phyloP scores from a whole-genome alignment of 2,888 invertebrate species.

The Yponomeuta evonymella region DNA sequence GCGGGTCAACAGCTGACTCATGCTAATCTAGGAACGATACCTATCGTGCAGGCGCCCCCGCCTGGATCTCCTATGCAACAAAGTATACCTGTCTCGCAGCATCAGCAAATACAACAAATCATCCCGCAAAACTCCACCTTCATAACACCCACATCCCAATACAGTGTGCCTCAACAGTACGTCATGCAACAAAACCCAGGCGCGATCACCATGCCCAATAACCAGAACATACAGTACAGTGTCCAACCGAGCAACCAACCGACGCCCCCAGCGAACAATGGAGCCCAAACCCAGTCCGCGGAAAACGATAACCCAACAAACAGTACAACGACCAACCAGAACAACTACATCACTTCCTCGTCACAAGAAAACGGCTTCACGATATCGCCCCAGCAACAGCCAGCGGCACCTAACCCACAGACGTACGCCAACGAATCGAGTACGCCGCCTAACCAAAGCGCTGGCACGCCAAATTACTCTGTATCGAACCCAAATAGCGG shows the following conservation, averaged over 20 bases:
- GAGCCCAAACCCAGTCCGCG: constrained; percentile 44
- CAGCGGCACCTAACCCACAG: constrained; percentile 42
- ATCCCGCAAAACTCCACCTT: constrained; percentile 50
- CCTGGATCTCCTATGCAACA: constrained; percentile 50
- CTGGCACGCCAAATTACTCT: constrained; percentile 43
- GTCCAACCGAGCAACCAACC: constrained; percentile 38
- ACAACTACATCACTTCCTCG: constrained; percentile 63
- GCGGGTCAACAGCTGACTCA: constrained; percentile 55
- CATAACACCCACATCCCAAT: constrained; percentile 58
- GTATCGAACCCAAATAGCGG: constrained; percentile 41
- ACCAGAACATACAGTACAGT: constrained; percentile 54
- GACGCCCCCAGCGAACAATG: constrained; percentile 40
- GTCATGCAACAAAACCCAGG: constrained; percentile 57
- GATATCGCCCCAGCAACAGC: constrained; percentile 31
- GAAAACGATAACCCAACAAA: constrained; percentile 45
- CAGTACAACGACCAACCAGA: constrained; percentile 49
- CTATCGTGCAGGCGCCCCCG: constrained; percentile 59
- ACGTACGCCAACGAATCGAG: constrained; percentile 46
- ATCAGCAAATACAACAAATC: constrained; percentile 52
- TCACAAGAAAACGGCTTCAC: constrained; percentile 57
- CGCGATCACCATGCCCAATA: constrained; percentile 47
- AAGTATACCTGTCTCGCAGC: constrained; percentile 43
- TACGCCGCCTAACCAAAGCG: constrained; percentile 36
- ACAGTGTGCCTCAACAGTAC: constrained; percentile 56
- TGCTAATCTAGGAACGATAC: constrained; percentile 54